Conservation (phyloP, 2,888 invertebrate genomes). For the Drosophila neotestacea region DNA sequence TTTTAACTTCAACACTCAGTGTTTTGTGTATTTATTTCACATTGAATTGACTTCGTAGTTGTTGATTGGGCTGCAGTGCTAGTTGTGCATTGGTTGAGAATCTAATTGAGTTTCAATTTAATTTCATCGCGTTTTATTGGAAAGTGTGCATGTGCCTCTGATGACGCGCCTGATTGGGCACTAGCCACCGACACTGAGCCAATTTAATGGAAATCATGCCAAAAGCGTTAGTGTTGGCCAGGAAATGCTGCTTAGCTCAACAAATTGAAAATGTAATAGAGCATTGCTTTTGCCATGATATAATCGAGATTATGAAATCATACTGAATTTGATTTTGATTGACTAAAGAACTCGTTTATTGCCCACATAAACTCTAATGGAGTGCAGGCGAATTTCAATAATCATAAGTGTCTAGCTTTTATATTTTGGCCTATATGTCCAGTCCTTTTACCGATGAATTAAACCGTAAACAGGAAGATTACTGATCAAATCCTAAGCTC, state of each 20-base stretch:
- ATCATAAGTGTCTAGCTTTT: not conserved
- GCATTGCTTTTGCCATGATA: conserved; percentile 33
- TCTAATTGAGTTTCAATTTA: conserved; percentile 48
- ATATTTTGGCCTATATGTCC: too few species aligned
- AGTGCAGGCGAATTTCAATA: not conserved
- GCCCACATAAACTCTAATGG: not conserved
- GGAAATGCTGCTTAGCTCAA: conserved; percentile 54
- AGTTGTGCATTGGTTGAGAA: conserved; percentile 35
- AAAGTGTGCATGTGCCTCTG: conserved; percentile 27
- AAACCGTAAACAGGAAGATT: too few species aligned
- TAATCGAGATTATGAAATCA: conserved; percentile 42
- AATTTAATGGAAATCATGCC: conserved; percentile 45
- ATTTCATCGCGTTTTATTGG: conserved; percentile 13
- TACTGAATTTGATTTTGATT: not conserved
- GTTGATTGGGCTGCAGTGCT: conserved; percentile 26
- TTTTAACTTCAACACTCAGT: conserved; percentile 24
- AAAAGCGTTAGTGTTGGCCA: conserved; percentile 32
- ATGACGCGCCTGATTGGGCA: conserved; percentile 53
- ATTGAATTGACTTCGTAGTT: conserved; percentile 21
- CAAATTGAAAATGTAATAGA: conserved; percentile 49
- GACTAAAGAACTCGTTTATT: not conserved
- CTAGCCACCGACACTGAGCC: conserved; percentile 15
- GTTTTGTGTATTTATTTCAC: conserved; percentile 24
- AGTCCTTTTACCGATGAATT: too few species aligned
- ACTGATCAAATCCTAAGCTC: not conserved